phyloP scores from a whole-genome alignment of 2,113 vertebrate species.

The Nanger granti region DNA sequence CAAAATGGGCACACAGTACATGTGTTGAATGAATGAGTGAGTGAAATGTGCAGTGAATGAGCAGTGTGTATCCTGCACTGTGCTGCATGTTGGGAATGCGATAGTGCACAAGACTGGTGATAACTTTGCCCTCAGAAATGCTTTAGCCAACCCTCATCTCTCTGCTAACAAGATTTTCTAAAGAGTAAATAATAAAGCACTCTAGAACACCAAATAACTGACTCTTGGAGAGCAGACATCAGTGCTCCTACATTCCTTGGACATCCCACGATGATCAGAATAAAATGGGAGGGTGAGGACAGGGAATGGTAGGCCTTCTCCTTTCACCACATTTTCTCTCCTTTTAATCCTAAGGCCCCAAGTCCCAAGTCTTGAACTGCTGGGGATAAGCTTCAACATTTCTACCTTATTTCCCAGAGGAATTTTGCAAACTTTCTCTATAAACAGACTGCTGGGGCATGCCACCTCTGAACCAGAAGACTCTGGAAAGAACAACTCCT shows the following conservation, averaged over 20 bases:
- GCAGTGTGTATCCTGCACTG: rapidly evolving
- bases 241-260: neutral
- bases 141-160: neutral
- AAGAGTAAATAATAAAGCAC: neutral
- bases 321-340: neutral
- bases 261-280: neutral
- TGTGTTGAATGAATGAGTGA: neutral
- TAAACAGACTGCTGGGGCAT: neutral
- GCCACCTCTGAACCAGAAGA: neutral
- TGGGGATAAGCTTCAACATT: neutral
- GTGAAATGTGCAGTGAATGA: neutral
- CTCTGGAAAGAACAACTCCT: neutral
- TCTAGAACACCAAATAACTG: neutral
- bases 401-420: conserved; percentile 8
- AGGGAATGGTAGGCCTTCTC: neutral
- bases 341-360: neutral
- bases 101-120: too few relatives aligned
- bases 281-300: neutral
- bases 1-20: neutral
- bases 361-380: neutral
- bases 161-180: neutral
- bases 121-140: neutral
- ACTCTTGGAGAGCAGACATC: neutral
- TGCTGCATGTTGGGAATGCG: neutral
- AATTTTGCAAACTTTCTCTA: neutral